Base-by-base conservation (phyloP, 1,140 invertebrate species). In the Tetraneura akinire region DNA sequence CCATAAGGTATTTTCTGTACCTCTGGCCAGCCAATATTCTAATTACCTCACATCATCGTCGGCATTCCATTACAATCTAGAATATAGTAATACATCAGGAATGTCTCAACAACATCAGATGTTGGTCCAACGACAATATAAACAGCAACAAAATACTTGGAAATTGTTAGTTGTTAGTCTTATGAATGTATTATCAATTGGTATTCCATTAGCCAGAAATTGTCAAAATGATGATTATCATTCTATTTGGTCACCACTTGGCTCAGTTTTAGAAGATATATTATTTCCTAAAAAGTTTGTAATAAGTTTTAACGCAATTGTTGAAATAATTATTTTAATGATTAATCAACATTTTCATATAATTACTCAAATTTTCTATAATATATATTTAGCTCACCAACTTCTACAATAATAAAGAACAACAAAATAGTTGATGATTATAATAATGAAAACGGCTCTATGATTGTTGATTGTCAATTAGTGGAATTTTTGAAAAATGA, bases 211-310 rank as follows among this genome's bases (percentile, higher is more conserved):
- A 21, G 95, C 96, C 9, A 89, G 94, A 82, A 91, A 92, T 82
- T 88, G 93, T 85, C 90, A 89, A 0, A n/a, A 37, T 13, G 89
- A 91, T 73, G 87, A 90, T 55, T 93, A 93, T 85, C 85, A 88
- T 68, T 86, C 87, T 49, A 92, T 94, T 87, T 98, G 97, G 97
- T 88, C 90, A 47, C 91, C 93, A 83, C 87, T 99, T 60, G 94
- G 93, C 0, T 88, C 89, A 76, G 92, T 95, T 0, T 86, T 98
- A 16, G 95, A 98, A 84, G 92, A 95, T 62, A 98, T 98, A 85
- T 88, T 98, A 68, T 98, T 98, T 85, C 93, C 94, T 32, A 91
- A 89, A 83, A 91, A 88, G 90, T 91, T 86, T 84, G 84, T 83
- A n/a, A n/a, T n/a, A n/a, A n/a, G n/a, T n/a, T n/a, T n/a, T n/a